Percentiles rank a stretch among this genome's conserved stretches.
These are phyloP conservation scores for Masnerella sp. DNA, from an alignment of 2,888 invertebrate species.

Conservation along the genomic window DNA sequence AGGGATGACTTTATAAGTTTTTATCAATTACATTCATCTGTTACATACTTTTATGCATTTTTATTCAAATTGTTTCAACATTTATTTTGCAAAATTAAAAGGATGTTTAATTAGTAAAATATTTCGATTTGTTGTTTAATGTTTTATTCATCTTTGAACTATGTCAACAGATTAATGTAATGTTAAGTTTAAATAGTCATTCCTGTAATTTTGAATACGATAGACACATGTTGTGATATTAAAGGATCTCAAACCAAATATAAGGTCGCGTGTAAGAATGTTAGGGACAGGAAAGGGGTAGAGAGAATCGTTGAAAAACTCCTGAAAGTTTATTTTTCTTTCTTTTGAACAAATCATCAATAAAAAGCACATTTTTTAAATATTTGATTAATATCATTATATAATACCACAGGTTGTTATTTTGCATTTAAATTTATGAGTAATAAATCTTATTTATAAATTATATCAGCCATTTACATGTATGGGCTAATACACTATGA, in stretches of 20 bases:
- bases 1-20: conserved; percentile 6
- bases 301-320: conserved; percentile 20
- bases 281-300: conserved; percentile 27
- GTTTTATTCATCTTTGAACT: conserved; percentile 2
- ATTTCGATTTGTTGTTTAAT: background rate
- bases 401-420: no score
- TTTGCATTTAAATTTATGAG: no score
- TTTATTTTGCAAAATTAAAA: no score
- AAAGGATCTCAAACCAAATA: conserved; percentile 71
- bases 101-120: no score
- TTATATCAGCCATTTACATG: no score
- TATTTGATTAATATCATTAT: no score
- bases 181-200: conserved; percentile 16
- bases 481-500: no score
- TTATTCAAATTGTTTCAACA: background rate
- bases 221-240: conserved; percentile 70
- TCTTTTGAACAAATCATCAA: background rate
- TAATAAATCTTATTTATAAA: no score
- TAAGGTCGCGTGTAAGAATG: conserved; percentile 62
- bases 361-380: no score
- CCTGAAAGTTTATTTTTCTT: conserved; percentile 12
- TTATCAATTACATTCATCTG: conserved; percentile 1
- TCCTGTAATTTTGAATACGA: conserved; percentile 49
- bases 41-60: background rate
- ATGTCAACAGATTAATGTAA: conserved; percentile 15